Percentiles rank a stretch among this genome's conserved stretches.
Evolutionary conservation across 2,888 invertebrate species (phyloP).

Genomic region (Eilema depressum): DNA sequence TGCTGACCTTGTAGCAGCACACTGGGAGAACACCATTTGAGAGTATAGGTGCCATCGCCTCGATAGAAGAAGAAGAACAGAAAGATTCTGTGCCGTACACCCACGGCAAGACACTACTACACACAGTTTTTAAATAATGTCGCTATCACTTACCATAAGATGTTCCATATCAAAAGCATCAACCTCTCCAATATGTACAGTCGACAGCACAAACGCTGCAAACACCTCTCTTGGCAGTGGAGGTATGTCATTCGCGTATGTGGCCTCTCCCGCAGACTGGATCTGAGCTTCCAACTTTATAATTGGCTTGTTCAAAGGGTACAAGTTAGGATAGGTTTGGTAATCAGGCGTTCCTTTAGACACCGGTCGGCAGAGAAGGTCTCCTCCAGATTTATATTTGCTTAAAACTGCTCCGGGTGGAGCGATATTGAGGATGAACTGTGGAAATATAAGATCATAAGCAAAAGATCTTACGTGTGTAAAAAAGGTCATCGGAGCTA

Average conservation of each 20-base stretch:
- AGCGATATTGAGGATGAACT: constrained; percentile 87
- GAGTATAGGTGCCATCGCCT: too few relatives aligned
- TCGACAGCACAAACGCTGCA: constrained; percentile 89
- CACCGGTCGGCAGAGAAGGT: constrained; percentile 84
- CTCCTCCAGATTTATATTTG: constrained; percentile 83
- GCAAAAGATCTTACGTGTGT: neutral
- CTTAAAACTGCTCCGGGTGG: constrained; percentile 73
- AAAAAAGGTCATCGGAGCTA: neutral
- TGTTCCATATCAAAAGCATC: constrained; percentile 86
- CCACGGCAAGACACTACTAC: too few relatives aligned
- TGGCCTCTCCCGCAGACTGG: constrained; percentile 90
- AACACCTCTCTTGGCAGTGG: constrained; percentile 88
- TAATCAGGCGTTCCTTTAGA: constrained; percentile 88
- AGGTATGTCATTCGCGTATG: constrained; percentile 89
- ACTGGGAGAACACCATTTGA: too few relatives aligned
- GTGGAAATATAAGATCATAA: neutral
- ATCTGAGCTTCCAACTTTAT: constrained; percentile 88
- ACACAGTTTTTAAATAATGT: too few relatives aligned
- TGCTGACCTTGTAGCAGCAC: too few relatives aligned
- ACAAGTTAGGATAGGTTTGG: constrained; percentile 88
- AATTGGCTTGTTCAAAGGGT: constrained; percentile 90
- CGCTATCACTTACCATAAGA: constrained; percentile 86
- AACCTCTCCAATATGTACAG: constrained; percentile 86
- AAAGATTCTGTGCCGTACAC: too few relatives aligned
- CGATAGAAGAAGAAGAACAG: too few relatives aligned